Evolutionary conservation across 2,797 vertebrate species (phyloP).

Genomic region (Myotis planiceps): DNA sequence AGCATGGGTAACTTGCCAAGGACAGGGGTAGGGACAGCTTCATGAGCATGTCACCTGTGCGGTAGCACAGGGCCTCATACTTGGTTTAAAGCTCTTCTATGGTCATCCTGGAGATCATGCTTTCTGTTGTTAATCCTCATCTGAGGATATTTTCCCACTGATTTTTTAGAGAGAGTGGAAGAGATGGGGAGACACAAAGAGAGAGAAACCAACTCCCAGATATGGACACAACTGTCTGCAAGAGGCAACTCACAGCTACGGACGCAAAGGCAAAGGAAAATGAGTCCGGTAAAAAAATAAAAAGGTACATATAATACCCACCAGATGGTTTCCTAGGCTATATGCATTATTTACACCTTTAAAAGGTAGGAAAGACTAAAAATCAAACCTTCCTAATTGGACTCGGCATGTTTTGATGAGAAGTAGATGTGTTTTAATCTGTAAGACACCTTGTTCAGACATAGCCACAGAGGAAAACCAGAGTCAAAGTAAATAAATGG

Average conservation of each 20-base stretch:
- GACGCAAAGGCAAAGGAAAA: not conserved
- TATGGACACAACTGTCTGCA: not conserved
- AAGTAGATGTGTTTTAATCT: not conserved
- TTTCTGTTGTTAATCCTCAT: not conserved
- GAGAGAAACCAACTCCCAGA: no score
- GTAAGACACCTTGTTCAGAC: not conserved
- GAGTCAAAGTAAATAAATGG: not conserved
- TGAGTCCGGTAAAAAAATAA: not conserved
- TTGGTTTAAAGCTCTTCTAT: not conserved
- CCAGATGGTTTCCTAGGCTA: not conserved
- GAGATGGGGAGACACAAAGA: no score
- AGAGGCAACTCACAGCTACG: not conserved
- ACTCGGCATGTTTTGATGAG: not conserved
- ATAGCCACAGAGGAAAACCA: not conserved
- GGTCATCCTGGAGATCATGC: not conserved
- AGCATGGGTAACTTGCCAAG: not conserved
- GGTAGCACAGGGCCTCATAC: not conserved
- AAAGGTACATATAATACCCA: not conserved
- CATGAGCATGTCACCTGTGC: not conserved
- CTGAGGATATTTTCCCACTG: no score
- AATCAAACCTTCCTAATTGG: not conserved
- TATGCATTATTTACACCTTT: not conserved
- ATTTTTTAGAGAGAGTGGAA: no score
- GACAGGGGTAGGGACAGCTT: not conserved
- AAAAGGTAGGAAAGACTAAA: not conserved